Evolutionary conservation across 1,140 invertebrate species (phyloP), one percentile per base, ranked within the genome.

Genomic region (Telenomus remus): DNA sequence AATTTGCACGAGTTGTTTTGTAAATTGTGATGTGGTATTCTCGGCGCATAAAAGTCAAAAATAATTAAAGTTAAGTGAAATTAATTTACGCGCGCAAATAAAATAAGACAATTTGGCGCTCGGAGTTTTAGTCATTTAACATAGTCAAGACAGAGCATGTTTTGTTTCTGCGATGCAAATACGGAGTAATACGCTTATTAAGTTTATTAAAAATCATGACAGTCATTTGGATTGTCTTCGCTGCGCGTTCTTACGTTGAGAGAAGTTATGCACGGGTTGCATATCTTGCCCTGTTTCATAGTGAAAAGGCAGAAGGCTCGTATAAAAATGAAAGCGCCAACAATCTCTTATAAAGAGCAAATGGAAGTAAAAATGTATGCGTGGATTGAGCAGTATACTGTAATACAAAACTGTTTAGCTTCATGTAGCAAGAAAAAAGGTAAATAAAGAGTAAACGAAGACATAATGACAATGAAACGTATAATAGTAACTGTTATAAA

Each of bases 401-500:
- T 50, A 56, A 64, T 56, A 50, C 59, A 66, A 43, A 59, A 70
- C 63, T 61, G 47, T 54, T 71, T 71, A 60, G 65, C 59, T 70
- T 33, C 35, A 44, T 34, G 49, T 54, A 57, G 68, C 50, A 63
- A 71, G 63, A 33, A 68, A 69, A 48, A 54, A 59, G 47, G 27
- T 53, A 64, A 69, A 72, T 69, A 63, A 66, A 77, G 57, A 72
- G 44, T 77, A 72, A 72, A 77, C 42, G 66, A 66, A 72, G 59
- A 51, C 61, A 71, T 78, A 64, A 78, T 65, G 75, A 73, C 65
- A 72, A 50, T 15, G 64, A 64, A 69, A 64, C 50, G 68, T 27
- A 27, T 64, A 77, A 72, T 71, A 71, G 53, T 64, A 64, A 77
- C 59, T 56, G 44, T 56, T 27, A 27, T 3, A 27, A 27, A 27